Base-by-base conservation (phyloP, 2,113 vertebrate genomes). In the Daubentonia madagascariensis region DNA sequence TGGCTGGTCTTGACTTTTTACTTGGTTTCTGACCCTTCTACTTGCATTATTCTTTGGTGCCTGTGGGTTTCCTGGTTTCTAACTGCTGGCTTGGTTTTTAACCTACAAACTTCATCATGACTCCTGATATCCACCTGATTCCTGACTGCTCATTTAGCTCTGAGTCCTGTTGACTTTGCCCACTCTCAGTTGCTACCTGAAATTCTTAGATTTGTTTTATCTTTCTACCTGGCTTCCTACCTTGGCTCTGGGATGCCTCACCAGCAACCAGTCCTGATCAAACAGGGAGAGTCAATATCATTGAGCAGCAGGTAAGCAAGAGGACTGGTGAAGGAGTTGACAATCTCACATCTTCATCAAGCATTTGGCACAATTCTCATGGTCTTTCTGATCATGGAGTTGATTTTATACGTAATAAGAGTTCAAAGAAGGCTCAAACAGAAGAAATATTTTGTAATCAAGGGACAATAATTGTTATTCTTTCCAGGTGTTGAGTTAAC, bases 391-490 rank as follows among this genome's bases (percentile, higher is more conserved):
- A 80, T 86, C 48, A 35, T 32, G 48, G 68, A 63, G 72, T 94
- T 92, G 48, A 70, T 87, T 96, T 94, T 75, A 90, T 18, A 48
- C 61, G 32, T 80, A 65, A 40, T 43, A 59, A 59, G 30, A 78
- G 13, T 89, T 87, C 57, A 83, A 94, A 76, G 50, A 79, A 67
- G 61, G 14, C 37, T 89, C 79, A 37, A 94, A 87, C 3, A 57
- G 50, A 96, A 86, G 35, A 94, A 59, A 76, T 86, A 30, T 76
- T 95, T 92, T 97, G 32, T 87, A 91, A 95, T 86, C 68, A 84
- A 88, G 32, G 67, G 40, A 8, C 10, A 75, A 20, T 79, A 43
- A 73, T 83, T 76, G 57, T 80, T 85, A 89, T 92, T 75, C 23
- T 94, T 92, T 93, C 14, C 72, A 92, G 75, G 90, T 67, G 54